Conservation (phyloP, 2,113 vertebrate genomes). For the Trematomus loennbergii region DNA sequence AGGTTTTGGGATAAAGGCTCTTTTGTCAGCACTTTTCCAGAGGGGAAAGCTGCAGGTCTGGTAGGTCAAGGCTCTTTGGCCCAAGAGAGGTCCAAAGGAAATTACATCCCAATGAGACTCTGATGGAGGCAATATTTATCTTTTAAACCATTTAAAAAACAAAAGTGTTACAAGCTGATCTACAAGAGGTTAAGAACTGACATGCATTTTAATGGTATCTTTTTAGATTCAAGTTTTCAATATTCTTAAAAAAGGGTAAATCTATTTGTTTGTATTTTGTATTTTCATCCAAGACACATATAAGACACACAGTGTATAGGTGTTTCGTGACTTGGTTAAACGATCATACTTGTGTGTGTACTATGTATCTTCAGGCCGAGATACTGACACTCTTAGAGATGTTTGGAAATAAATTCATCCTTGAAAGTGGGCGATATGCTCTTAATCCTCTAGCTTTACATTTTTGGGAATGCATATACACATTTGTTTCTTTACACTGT, state of each 20-base stretch:
- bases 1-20: slow-evolving; percentile 58
- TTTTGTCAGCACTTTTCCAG: slow-evolving; percentile 47
- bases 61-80: slow-evolving; percentile 31
- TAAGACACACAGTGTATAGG: background rate
- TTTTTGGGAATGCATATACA: background rate
- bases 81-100: slow-evolving; percentile 30
- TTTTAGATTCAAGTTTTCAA: background rate
- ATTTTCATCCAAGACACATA: slow-evolving; percentile 14
- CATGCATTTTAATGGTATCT: background rate
- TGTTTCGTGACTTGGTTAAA: too few species aligned
- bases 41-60: slow-evolving; percentile 43
- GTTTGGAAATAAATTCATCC: slow-evolving; percentile 16
- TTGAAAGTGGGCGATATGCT: background rate
- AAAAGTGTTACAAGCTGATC: background rate
- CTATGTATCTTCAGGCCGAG: background rate
- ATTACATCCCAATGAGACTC: slow-evolving; percentile 7
- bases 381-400: slow-evolving; percentile 16
- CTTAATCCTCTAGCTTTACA: background rate
- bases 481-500: background rate
- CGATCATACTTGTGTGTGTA: background rate
- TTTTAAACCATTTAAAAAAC: background rate
- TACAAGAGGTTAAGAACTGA: background rate
- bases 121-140: slow-evolving; percentile 19
- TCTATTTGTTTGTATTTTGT: background rate
- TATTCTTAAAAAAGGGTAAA: too few species aligned